Conservation (phyloP, 35 echinoderm and acorn worm genomes). For the Lytechinus pictus region DNA sequence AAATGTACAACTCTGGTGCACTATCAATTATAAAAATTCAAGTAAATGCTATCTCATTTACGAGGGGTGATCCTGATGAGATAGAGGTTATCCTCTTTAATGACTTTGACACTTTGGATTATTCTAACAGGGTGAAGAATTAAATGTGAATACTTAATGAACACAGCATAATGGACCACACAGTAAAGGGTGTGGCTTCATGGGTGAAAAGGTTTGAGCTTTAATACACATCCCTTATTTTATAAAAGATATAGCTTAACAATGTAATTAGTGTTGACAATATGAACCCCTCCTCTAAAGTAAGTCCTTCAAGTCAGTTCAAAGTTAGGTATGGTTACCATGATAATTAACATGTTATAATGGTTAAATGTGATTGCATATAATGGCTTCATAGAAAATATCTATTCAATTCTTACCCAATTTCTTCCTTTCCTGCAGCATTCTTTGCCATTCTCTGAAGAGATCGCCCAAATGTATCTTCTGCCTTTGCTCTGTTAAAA, state of each 20-base stretch:
- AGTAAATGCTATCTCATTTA: too few relatives aligned
- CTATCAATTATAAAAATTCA: too few relatives aligned
- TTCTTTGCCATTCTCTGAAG: slow-evolving; percentile 50
- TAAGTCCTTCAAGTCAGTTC: neutral
- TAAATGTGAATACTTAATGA: neutral
- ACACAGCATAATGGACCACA: neutral
- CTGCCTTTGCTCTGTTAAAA: slow-evolving; percentile 45
- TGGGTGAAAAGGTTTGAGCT: neutral
- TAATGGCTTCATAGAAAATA: too few relatives aligned
- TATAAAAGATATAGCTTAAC: neutral
- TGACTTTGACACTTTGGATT: neutral
- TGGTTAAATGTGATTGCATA: too few relatives aligned
- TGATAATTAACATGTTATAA: neutral
- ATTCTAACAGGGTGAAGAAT: neutral
- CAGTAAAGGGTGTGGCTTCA: neutral
- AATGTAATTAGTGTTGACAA: neutral
- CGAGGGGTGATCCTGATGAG: neutral
- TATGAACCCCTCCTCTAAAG: neutral
- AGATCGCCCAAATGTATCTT: slow-evolving; percentile 29
- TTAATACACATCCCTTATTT: too few relatives aligned
- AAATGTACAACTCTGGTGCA: too few relatives aligned
- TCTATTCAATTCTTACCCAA: neutral
- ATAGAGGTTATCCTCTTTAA: neutral
- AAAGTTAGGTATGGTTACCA: too few relatives aligned
- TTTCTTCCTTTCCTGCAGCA: slow-evolving; percentile 40